phyloP scores from a whole-genome alignment of 2,113 vertebrate genomes.

The Andinoacara biseriatus region DNA sequence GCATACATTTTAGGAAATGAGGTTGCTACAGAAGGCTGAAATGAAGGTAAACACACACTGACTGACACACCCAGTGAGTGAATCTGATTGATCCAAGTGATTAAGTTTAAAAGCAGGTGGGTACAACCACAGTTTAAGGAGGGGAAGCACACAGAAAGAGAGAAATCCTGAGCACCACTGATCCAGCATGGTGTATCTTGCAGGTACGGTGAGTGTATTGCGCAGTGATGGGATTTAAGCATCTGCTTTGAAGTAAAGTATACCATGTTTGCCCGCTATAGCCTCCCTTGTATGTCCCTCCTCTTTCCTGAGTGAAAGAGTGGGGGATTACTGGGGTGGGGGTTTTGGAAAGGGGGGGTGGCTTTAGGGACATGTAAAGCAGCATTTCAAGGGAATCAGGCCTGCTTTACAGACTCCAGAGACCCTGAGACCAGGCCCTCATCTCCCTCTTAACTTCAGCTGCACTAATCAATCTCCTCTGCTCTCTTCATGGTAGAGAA shows the following conservation, averaged over 20 bases:
- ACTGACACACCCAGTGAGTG: conserved; percentile 23
- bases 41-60: conserved; percentile 14
- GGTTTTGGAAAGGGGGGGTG: conserved; percentile 8
- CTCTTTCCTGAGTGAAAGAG: conserved; percentile 43
- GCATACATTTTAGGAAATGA: neutral
- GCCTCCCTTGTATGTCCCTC: conserved; percentile 43
- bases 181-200: conserved; percentile 43
- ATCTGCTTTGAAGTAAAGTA: conserved; percentile 71
- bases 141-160: conserved; percentile 43
- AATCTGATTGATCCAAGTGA: conserved; percentile 50
- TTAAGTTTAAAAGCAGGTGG: conserved; percentile 40
- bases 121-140: conserved; percentile 35
- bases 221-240: conserved; percentile 55
- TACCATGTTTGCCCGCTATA: conserved; percentile 49
- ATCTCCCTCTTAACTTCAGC: conserved; percentile 69
- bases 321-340: conserved; percentile 50
- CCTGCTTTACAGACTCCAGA: conserved; percentile 61
- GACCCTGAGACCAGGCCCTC: conserved; percentile 61
- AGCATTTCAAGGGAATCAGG: conserved; percentile 72
- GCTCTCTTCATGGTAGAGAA: conserved; percentile 59
- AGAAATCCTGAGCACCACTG: conserved; percentile 34
- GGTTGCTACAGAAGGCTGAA: neutral
- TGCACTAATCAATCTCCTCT: conserved; percentile 76
- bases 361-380: conserved; percentile 66
- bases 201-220: conserved; percentile 56